Percentiles rank a stretch among this genome's conserved stretches.
Evolutionary conservation across 92 coral and sea anemone genomes (phyloP).

Genomic region (Pocillopora meandrina): DNA sequence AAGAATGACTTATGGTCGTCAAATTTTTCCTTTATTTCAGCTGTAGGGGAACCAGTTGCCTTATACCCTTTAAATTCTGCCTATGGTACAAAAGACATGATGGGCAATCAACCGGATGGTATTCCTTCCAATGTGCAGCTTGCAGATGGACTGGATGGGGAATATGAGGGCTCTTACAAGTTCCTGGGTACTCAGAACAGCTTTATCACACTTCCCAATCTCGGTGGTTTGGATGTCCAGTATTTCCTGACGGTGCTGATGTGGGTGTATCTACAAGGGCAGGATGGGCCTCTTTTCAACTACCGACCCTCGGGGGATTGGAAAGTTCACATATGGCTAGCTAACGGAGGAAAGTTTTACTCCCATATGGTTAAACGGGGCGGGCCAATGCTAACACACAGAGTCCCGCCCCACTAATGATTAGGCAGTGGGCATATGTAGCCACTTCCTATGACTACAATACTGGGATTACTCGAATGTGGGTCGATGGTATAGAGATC

Average conservation of each 20-base stretch:
- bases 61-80: constrained; percentile 23
- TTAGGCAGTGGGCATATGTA: constrained; percentile 22
- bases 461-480: constrained; percentile 19
- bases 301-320: constrained; percentile 23
- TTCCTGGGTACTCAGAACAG: background rate
- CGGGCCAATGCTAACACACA: background rate
- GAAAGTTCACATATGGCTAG: constrained; percentile 15
- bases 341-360: background rate
- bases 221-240: constrained; percentile 18
- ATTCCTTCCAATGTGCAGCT: constrained; percentile 24
- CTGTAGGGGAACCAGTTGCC: constrained; percentile 15
- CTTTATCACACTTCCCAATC: constrained; percentile 28
- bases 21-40: background rate
- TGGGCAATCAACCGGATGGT: constrained; percentile 33
- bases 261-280: constrained; percentile 28
- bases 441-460: constrained; percentile 24
- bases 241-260: constrained; percentile 9
- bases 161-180: constrained; percentile 25
- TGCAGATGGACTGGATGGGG: constrained; percentile 19
- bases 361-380: background rate
- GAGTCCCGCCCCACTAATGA: background rate
- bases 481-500: constrained; percentile 23
- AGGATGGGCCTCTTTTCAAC: constrained; percentile 21
- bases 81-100: constrained; percentile 29
- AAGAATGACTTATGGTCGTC: background rate